phyloP scores from a whole-genome alignment of 2,888 invertebrate species.

The Chymomyza amoena region DNA sequence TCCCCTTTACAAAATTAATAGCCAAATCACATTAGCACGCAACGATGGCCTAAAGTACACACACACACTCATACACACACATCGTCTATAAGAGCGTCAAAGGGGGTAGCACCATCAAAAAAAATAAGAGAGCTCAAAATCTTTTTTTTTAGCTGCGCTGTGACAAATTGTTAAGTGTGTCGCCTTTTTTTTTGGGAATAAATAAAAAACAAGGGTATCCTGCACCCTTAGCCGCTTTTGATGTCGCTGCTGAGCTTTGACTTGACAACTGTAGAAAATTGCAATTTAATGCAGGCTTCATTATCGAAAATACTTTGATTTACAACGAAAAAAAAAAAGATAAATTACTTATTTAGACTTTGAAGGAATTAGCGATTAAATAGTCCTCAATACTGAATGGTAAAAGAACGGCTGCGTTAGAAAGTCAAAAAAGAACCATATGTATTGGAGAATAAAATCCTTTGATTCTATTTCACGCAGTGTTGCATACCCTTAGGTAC shows the following conservation, averaged over 20 bases:
- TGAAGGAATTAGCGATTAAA: not conserved
- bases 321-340: slow-evolving; percentile 6
- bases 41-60: slow-evolving; percentile 32
- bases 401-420: no score
- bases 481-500: no score
- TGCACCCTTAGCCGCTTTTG: not conserved
- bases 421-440: no score
- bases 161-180: slow-evolving; percentile 53
- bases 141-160: slow-evolving; percentile 39
- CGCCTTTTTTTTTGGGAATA: slow-evolving; percentile 9
- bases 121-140: slow-evolving; percentile 7
- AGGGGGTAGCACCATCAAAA: slow-evolving; percentile 29
- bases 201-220: not conserved
- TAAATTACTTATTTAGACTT: not conserved
- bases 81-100: slow-evolving; percentile 5
- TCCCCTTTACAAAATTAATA: slow-evolving; percentile 46
- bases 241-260: slow-evolving; percentile 17
- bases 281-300: slow-evolving; percentile 44
- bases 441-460: no score
- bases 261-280: slow-evolving; percentile 55
- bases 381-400: no score
- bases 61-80: not conserved
- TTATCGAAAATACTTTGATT: slow-evolving; percentile 39
- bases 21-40: slow-evolving; percentile 57
- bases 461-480: no score